Conservation (phyloP, 2,888 invertebrate species). For the Mechanitis messenoides region DNA sequence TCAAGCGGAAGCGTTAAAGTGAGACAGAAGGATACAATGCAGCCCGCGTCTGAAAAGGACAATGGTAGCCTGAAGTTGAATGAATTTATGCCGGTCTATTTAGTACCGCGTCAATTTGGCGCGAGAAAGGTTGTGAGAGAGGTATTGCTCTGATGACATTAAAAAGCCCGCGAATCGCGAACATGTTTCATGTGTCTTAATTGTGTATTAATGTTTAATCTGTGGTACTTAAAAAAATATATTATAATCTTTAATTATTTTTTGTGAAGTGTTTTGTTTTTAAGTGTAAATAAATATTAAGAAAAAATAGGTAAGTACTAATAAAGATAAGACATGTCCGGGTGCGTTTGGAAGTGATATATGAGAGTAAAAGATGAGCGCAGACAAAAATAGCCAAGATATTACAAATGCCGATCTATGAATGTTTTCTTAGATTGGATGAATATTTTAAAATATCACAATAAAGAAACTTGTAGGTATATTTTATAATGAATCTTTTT, state of each 20-base stretch:
- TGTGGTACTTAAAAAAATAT: slow-evolving; percentile 2
- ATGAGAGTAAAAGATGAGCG: slow-evolving; percentile 50
- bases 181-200: background rate
- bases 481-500: too few relatives aligned
- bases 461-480: background rate
- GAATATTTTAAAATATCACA: background rate
- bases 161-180: slow-evolving; percentile 26
- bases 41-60: slow-evolving; percentile 40
- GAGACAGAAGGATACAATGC: slow-evolving; percentile 38
- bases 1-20: slow-evolving; percentile 68
- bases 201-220: background rate
- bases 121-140: slow-evolving; percentile 64
- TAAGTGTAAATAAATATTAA: slow-evolving; percentile 1
- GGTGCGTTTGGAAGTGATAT: slow-evolving; percentile 54
- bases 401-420: slow-evolving; percentile 21
- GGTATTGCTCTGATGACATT: slow-evolving; percentile 30
- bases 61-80: slow-evolving; percentile 63
- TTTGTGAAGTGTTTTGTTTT: background rate
- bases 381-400: slow-evolving; percentile 47
- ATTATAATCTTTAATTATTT: background rate
- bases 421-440: slow-evolving; percentile 17
- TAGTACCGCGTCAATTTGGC: slow-evolving; percentile 74
- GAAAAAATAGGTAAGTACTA: slow-evolving; percentile 32
- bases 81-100: slow-evolving; percentile 75
- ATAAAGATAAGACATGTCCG: slow-evolving; percentile 60